Evolutionary conservation across 2,797 vertebrate species (phyloP), one percentile per base, ranked within the genome.

Genomic region (Poeciliopsis presidionis): DNA sequence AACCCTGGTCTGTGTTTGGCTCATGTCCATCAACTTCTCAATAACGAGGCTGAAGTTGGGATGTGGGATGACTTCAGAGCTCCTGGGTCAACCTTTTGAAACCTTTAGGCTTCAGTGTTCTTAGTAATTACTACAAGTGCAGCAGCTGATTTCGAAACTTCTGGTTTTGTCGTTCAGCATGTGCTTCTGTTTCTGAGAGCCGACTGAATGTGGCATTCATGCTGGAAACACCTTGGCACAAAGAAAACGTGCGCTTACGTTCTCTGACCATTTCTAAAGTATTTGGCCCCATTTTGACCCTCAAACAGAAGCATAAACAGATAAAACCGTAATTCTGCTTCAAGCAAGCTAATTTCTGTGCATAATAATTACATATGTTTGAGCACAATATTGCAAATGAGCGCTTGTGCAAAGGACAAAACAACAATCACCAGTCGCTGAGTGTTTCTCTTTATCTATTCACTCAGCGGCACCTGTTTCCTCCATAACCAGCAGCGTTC

Each of bases 341-440:
- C 75, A 85, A 86, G 74, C 77, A 76, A 84, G 81, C 79, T 81
- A 4, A 91, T 92, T 90, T 89, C 84, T 82, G 83, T 89, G 81
- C 82, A 84, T 74, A 87, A 84, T 91, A 86, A 93, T 93, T 87
- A 84, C 75, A 74, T 86, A 79, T 71, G 70, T 83, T 80, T 77
- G 86, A 90, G 85, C 81, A 92, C 90, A 93, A 91, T 91, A 84
- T 91, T 84, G 88, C 91, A 92, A 92, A 93, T 91, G 87, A 94
- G 87, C 83, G 55, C 90, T 92, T 91, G 87, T 91, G 84, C 77
- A 71, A 84, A 81, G 85, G 87, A 93, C 89, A 91, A 93, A 93
- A 91, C 75, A 82, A 90, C 91, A 94, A 94, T 93, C 91, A 93
- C 81, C 80, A 57, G 1, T 86, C 76, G 90, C 89, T 89, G 80